A percentile compares a stretch with the other conserved stretches of the same genome.
These are phyloP conservation scores for Acrobeloides nanus DNA, from an alignment of 2,888 invertebrate species.

Conservation along the genomic window DNA sequence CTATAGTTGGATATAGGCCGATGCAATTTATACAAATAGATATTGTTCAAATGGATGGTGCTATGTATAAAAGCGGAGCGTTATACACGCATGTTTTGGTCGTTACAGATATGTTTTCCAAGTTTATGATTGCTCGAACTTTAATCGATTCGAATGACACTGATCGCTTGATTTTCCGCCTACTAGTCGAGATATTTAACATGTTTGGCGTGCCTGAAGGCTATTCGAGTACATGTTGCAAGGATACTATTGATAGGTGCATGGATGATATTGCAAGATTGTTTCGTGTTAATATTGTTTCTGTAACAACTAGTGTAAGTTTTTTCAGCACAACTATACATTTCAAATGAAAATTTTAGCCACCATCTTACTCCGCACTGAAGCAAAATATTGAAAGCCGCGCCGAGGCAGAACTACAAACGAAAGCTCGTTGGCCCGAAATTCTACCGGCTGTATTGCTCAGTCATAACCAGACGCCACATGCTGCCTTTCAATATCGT, in stretches of 20 bases:
- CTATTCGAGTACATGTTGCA: constrained; percentile 6
- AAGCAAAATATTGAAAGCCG: constrained; percentile 2
- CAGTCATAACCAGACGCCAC: constrained; percentile 9
- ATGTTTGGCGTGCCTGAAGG: constrained; percentile 9
- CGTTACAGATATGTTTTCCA: constrained; percentile 8
- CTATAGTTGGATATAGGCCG: no score
- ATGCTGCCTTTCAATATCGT: constrained; percentile 8
- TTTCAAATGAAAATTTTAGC: background rate
- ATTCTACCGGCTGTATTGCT: constrained; percentile 5
- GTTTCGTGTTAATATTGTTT: constrained; percentile 1
- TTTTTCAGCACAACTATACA: background rate
- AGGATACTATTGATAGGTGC: constrained; percentile 4
- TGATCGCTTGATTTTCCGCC: constrained; percentile 4
- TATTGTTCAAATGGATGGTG: constrained; percentile 6
- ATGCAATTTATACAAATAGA: no score
- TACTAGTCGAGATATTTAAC: constrained; percentile 4
- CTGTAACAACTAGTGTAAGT: constrained; percentile 8
- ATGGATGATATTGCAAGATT: constrained; percentile 2
- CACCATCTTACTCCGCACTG: constrained; percentile 6
- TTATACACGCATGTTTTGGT: constrained; percentile 5
- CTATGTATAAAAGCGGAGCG: constrained; percentile 4
- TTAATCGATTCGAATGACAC: constrained; percentile 6
- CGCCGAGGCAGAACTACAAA: constrained; percentile 4
- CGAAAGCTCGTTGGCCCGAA: constrained; percentile 8
- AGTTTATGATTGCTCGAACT: constrained; percentile 9